Base-by-base conservation (phyloP, 2,797 vertebrate species). In the Gastrophryne carolinensis region DNA sequence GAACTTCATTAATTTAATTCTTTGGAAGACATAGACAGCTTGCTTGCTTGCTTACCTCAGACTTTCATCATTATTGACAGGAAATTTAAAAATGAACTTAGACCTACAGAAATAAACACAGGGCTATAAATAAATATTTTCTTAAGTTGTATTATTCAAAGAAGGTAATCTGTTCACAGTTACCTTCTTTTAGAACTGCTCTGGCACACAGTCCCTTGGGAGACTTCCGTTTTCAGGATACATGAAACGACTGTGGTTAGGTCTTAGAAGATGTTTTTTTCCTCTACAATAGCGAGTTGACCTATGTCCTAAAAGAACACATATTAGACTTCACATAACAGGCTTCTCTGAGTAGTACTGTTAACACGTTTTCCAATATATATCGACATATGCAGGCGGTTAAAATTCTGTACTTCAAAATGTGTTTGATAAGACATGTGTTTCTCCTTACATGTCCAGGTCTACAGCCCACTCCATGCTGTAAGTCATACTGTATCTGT, bases 331-430 rank as follows among this genome's bases (percentile, higher is more conserved):
- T 69, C 65, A 76, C 73, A 68, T 69, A 76, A 69, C 73, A 69
- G 57, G 26, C n/a, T 44, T 53, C 56, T 77, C 57, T 58, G 66
- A 71, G 50, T 57, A 56, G 74, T 77, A 77, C 66, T 77, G 74
- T 70, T 77, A 77, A 56, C 74, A 77, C 74, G 64, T 71, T 77
- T 77, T 69, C 65, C 73, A 76, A 76, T 76, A 77, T 76, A 61
- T 77, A 77, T 63, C 58, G 50, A 77, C 74, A 77, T 77, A 64
- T 77, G 74, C 35, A 77, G 60, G 29, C 52, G 15, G 74, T 77
- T 77, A 77, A 77, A 71, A 62, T 70, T 71, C 58, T 77, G 60
- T 71, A 71, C 58, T 57, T 71, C 27, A 77, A 71, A 68, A 64
- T 71, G 50, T 70, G 58, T 77, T 77, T 77, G 58, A 76, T 69